Evolutionary conservation across 92 coral and sea anemone species (phyloP).

Genomic region (Epizoanthus ramosus): DNA sequence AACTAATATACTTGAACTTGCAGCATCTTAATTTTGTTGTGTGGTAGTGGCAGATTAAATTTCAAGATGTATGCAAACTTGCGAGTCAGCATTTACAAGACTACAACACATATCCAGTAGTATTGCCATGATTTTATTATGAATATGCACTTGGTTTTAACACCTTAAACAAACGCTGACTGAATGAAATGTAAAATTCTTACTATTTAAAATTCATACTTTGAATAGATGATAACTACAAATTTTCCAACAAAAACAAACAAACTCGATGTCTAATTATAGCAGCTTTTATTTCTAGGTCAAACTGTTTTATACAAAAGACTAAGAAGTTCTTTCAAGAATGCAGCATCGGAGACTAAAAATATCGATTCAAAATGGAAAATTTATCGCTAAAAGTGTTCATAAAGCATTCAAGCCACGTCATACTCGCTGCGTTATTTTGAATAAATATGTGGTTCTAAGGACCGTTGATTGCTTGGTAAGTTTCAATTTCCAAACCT

Average conservation of each 20-base stretch:
- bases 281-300: not conserved
- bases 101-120: too few relatives aligned
- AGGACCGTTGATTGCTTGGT: not conserved
- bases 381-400: not conserved
- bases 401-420: not conserved
- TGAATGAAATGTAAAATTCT: not conserved
- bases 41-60: too few relatives aligned
- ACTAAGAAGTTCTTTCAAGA: not conserved
- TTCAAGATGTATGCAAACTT: too few relatives aligned
- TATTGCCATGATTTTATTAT: too few relatives aligned
- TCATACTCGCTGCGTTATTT: not conserved
- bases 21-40: too few relatives aligned
- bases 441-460: not conserved
- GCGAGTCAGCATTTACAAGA: too few relatives aligned
- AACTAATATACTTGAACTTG: too few relatives aligned
- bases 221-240: not conserved
- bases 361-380: not conserved
- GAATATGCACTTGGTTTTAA: not conserved
- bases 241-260: constrained; percentile 1
- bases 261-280: not conserved
- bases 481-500: not conserved
- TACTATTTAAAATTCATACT: not conserved
- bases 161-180: not conserved
- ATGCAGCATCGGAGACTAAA: not conserved
- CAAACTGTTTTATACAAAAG: not conserved